phyloP scores from a whole-genome alignment of 2,113 vertebrate species.

The Grammomys dolichurus region DNA sequence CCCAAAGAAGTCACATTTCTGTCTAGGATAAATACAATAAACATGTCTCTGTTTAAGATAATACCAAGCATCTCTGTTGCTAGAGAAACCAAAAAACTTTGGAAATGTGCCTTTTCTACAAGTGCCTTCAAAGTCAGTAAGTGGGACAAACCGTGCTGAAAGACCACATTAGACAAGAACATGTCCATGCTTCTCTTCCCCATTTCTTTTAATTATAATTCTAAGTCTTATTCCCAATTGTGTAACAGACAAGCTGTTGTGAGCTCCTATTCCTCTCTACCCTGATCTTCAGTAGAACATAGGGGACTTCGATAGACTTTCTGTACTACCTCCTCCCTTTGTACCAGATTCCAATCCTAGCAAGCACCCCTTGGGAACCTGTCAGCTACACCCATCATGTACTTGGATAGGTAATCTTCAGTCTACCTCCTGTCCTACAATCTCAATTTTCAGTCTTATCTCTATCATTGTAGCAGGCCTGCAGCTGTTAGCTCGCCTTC shows the following conservation, averaged over 20 bases:
- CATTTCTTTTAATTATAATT: neutral
- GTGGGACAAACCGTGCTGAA: neutral
- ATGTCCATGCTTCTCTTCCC: neutral
- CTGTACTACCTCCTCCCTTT: neutral
- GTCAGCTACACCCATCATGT: neutral
- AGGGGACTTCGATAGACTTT: neutral
- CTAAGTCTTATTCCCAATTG: neutral
- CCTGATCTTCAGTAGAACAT: neutral
- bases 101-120: neutral
- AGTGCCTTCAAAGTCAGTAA: neutral
- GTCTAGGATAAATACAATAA: neutral
- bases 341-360: neutral
- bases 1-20: neutral
- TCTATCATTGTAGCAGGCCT: neutral
- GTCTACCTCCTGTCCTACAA: no score
- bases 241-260: neutral
- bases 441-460: neutral
- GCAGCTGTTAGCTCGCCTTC: rapidly evolving
- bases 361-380: no score
- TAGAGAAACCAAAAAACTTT: neutral
- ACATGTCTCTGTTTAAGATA: neutral
- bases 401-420: neutral
- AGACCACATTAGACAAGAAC: neutral
- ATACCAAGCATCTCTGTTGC: neutral
- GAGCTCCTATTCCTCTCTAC: neutral